Evolutionary conservation across 2,797 vertebrate genomes (phyloP).

Genomic region (Manis crassicaudata): DNA sequence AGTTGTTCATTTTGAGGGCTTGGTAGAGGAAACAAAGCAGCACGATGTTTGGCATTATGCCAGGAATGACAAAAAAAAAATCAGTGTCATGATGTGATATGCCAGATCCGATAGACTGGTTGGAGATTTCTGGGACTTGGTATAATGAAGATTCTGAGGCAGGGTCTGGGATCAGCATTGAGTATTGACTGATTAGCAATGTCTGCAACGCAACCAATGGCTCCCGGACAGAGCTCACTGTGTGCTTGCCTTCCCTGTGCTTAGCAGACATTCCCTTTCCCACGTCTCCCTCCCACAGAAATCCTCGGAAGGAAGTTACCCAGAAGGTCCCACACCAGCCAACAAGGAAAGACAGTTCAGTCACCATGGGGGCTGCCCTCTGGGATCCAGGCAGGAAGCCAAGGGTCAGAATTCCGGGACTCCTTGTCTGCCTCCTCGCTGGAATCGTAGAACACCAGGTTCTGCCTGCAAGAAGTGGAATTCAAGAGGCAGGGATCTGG

Average conservation of each 20-base stretch:
- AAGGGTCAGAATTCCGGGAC: constrained; percentile 65
- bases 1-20: not conserved
- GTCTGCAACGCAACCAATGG: not conserved
- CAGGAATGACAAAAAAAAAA: not conserved
- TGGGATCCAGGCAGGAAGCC: constrained; percentile 76
- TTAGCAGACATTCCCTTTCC: not conserved
- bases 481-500: not conserved
- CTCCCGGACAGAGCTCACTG: not conserved
- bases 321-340: not conserved
- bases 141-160: constrained; percentile 8
- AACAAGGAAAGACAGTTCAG: not conserved
- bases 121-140: not conserved
- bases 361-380: constrained; percentile 71
- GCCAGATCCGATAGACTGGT: not conserved
- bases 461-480: constrained; percentile 73
- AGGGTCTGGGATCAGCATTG: not conserved
- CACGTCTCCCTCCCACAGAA: not conserved
- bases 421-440: constrained; percentile 74
- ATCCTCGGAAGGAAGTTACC: not conserved
- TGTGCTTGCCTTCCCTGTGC: not conserved
- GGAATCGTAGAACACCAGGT: constrained; percentile 73
- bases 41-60: not conserved
- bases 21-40: not conserved
- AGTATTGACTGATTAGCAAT: not conserved
- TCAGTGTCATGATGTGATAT: not conserved